Evolutionary conservation across 2,888 invertebrate genomes (phyloP).

Genomic region (Ectemnius cavifrons): DNA sequence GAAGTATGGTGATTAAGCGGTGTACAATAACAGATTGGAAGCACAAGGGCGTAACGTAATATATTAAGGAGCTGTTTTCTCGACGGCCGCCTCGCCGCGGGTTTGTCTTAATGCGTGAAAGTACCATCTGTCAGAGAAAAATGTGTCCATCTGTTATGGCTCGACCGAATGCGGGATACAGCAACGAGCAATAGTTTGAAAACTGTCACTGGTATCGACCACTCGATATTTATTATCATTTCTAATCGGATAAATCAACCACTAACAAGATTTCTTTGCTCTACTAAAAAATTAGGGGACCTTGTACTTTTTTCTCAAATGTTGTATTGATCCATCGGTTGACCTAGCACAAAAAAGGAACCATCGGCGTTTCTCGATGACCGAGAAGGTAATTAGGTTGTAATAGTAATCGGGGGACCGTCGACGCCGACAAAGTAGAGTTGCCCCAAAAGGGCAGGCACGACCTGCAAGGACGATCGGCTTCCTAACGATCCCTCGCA

Average conservation of each 20-base stretch:
- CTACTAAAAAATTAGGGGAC: too few species aligned
- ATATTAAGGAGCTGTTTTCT: slow-evolving; percentile 54
- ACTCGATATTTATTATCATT: not conserved
- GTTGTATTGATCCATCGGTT: too few species aligned
- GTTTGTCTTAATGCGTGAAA: slow-evolving; percentile 58
- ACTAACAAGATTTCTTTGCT: too few species aligned
- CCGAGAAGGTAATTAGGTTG: not conserved
- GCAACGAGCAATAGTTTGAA: slow-evolving; percentile 11
- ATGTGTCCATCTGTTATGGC: slow-evolving; percentile 47
- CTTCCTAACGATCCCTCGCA: slow-evolving; percentile 63
- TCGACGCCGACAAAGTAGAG: slow-evolving; percentile 32
- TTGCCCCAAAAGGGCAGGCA: slow-evolving; percentile 22
- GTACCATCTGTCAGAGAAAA: slow-evolving; percentile 57
- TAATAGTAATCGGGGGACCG: slow-evolving; percentile 2
- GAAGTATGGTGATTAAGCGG: slow-evolving; percentile 59
- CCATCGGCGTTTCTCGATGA: not conserved
- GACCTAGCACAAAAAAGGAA: too few species aligned
- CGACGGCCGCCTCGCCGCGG: slow-evolving; percentile 43
- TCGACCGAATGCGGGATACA: slow-evolving; percentile 25
- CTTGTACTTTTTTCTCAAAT: too few species aligned
- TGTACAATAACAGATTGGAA: slow-evolving; percentile 58
- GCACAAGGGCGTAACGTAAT: slow-evolving; percentile 54
- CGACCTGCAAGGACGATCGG: slow-evolving; percentile 8
- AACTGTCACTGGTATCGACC: slow-evolving; percentile 15
- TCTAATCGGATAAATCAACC: too few species aligned